Base-by-base conservation (phyloP, 2,888 invertebrate species). In the Microdon myrmicae region DNA sequence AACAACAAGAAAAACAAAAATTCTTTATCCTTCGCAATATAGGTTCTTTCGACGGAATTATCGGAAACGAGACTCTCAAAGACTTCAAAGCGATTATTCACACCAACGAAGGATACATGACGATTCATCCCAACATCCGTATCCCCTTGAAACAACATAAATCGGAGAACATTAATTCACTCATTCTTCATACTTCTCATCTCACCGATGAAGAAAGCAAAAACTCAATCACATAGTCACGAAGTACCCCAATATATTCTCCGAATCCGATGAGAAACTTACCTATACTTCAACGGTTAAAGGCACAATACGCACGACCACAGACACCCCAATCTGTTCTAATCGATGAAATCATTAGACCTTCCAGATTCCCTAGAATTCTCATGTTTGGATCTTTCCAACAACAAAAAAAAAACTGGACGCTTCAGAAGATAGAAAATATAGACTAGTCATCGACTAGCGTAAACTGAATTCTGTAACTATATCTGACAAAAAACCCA, bases 321-420 rank as follows among this genome's bases (percentile, higher is more conserved):
- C 41, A 2, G 20, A 49, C 17, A 12, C 31, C 7, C 43, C 51
- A 5, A 37, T 67, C 19, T 60, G 48, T 14, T 47, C 39, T 25
- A 60, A 39, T 45, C 17, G 54, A 48, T 10, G 60, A 54, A 19
- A 61, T 61, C 3, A 49, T 54, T 7, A 31, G 54, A 39, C 37
- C 53, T 10, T 56, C 66, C 12, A 29, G 29, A 10, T 26, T 3
- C 51, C 51, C 8, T 51, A 39, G 4, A 59, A 51, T 16, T 28
- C 28, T 2, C 32, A 32, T 3, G 29, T 41, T 9, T 48, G 45
- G 59, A 20, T 51, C 5, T 37, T 41, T 10, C 29, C 16, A 28
- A n/a, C n/a, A n/a, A n/a, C n/a, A n/a, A n/a, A n/a, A n/a, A n/a
- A 39, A 28, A 41, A 38, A 35, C 19, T 13, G 6, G 26, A 45